Conservation (phyloP, 2,888 invertebrate genomes). For the Hypomecis atomaria region DNA sequence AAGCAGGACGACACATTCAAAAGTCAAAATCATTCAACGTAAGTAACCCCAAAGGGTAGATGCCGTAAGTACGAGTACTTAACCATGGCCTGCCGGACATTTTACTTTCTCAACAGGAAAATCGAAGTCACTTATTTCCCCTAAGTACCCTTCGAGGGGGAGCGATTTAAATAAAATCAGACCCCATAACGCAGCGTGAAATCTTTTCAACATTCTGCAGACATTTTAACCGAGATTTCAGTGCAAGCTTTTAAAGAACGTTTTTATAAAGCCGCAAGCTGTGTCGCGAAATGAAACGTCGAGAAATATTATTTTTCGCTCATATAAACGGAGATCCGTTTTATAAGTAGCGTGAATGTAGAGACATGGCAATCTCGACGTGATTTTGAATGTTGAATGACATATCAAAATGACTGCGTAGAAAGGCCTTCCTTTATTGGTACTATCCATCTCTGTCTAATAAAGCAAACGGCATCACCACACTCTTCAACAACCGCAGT, state of each 20-base stretch:
- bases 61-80: background rate
- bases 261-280: slow-evolving; percentile 16
- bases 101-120: slow-evolving; percentile 23
- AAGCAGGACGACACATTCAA: background rate
- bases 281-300: slow-evolving; percentile 19
- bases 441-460: too few species aligned
- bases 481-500: too few species aligned
- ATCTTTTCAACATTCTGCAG: slow-evolving; percentile 16
- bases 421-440: too few species aligned
- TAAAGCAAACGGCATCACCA: too few species aligned
- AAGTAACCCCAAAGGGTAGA: background rate
- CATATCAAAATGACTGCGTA: too few species aligned
- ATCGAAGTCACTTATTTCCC: slow-evolving; percentile 19
- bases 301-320: slow-evolving; percentile 21
- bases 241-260: slow-evolving; percentile 20
- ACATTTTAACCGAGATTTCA: slow-evolving; percentile 23
- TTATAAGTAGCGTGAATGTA: slow-evolving; percentile 12
- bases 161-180: slow-evolving; percentile 26
- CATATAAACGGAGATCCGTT: slow-evolving; percentile 16
- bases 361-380: slow-evolving; percentile 9
- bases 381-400: slow-evolving; percentile 16
- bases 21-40: background rate
- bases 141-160: slow-evolving; percentile 16
- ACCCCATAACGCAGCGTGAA: slow-evolving; percentile 15
- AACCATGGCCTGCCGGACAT: background rate